Evolutionary conservation across 2,797 vertebrate genomes (phyloP), one percentile per base, ranked within the genome.

Genomic region (Tapirus indicus): DNA sequence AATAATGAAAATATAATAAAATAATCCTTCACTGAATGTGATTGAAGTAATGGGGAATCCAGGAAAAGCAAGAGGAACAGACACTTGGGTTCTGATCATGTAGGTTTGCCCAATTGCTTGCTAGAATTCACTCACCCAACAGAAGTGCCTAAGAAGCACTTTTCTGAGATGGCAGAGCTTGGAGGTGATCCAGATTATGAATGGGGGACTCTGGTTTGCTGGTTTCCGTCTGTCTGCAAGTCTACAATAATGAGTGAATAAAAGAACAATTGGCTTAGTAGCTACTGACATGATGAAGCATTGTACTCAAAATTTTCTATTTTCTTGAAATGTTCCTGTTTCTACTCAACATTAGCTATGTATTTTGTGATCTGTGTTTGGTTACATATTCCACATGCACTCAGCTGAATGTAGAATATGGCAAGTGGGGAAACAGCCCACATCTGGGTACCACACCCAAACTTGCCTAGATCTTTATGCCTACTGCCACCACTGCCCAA

Each of bases 321-420:
- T 87, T 92, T 94, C 68, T 86, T 80, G 54, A 90, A 92, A 83
- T 54, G 74, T 21, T 86, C 78, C 96, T 64, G 32, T 56, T 96
- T 75, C 95, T 92, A 11, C 62, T 38, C 60, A 85, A 49, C 47
- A 32, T 52, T 64, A 25, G 41, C 68, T 94, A 2, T n/a, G 14
- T 44, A 27, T 80, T 85, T 49, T 92, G 32, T 32, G 56, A 64
- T 56, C n/a, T 27, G 16, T 54, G 54, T 62, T 54, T 77, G 64
- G 44, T 80, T 64, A 49, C 58, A n/a, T 25, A 52, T 49, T 82
- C 85, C 23, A 18, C 44, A 82, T 21, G 62, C 29, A 12, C 49
- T 79, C 71, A 58, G 52, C 85, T 38, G 25, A 87, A 32, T 21
- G 58, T 2, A 95, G 62, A 88, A 62, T 62, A n/a, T 49, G 68